phyloP scores from a whole-genome alignment of 2,797 vertebrate species.

The Chloroceryle amazona region DNA sequence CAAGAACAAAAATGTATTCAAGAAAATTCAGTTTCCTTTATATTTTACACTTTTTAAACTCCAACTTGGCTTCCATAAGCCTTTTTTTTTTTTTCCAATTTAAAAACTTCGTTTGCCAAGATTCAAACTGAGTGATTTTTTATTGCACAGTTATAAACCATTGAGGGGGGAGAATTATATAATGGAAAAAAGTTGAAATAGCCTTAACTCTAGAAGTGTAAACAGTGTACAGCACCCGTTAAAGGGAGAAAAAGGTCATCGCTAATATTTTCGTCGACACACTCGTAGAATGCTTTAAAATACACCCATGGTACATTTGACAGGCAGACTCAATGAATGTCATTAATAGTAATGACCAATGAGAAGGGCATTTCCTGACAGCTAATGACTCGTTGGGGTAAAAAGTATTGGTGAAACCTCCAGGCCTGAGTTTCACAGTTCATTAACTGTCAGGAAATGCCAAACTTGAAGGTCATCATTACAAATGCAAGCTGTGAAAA shows the following conservation, averaged over 20 bases:
- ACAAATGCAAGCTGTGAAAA: neutral
- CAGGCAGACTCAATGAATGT: conserved; percentile 11
- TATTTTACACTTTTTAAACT: conserved; percentile 52
- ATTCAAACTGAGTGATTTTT: conserved; percentile 55
- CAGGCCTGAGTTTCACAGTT: neutral
- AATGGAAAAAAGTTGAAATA: conserved; percentile 69
- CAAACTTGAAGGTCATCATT: neutral
- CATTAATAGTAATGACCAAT: neutral
- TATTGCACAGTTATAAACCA: conserved; percentile 58
- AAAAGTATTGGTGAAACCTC: neutral
- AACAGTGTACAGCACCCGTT: conserved; percentile 42
- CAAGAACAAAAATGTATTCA: conserved; percentile 5
- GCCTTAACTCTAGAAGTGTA: conserved; percentile 21
- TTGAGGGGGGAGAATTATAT: conserved; percentile 38
- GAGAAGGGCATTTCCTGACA: conserved; percentile 41
- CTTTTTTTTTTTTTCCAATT: conserved; percentile 20
- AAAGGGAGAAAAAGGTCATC: neutral
- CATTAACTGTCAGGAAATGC: conserved; percentile 24
- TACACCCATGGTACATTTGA: conserved; percentile 11
- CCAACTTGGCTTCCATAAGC: conserved; percentile 45
- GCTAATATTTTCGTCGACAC: neutral
- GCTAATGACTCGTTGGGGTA: neutral
- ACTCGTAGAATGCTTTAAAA: conserved; percentile 33
- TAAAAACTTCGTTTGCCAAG: conserved; percentile 62
- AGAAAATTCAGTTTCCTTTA: conserved; percentile 27